Base-by-base conservation (phyloP, 2,113 vertebrate genomes). In the Cettia cetti region DNA sequence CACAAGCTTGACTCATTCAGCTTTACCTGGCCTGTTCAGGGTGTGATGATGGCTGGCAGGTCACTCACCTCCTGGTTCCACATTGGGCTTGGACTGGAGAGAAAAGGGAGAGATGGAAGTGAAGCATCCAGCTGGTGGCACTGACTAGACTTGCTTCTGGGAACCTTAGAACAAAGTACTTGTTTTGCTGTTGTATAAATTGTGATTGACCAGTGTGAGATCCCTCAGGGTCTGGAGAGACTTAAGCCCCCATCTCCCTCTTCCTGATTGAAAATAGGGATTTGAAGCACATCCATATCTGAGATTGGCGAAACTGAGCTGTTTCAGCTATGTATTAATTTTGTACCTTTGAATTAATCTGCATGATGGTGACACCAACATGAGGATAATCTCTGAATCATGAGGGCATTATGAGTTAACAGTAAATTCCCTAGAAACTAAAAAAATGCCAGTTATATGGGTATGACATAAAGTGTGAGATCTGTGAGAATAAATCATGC, bases 211-310 rank as follows among this genome's bases (percentile, higher is more conserved):
- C 22, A 16, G 10, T 11, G 12, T 0, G 0, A 35, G 50, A n/a
- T 65, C n/a, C 7, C 15, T 79, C 30, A 27, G 44, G 10, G 18
- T 44, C 44, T 84, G 44, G 69, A 37, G 50, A 66, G 16, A 11
- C 4, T 42, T 23, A 11, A 2, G 0, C 11, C 9, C n/a, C 5
- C 5, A 0, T 76, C 40, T 61, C 8, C 1, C 24, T 61, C 4
- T 82, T 39, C 39, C 31, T 28, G n/a, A 20, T 37, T 76, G 18
- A 26, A 17, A 42, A 59, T 24, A 80, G 44, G 22, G 30, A 14
- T 75, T 56, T 76, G 61, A 79, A 86, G 24, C 23, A 7, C 31
- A 24, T 57, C 28, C 21, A 0, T 63, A 2, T 50, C 35, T 59
- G n/a, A 56, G 47, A 20, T 2, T 4, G 54, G 24, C 45, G 57